These are phyloP conservation scores for Eupithecia vulgata DNA, from an alignment of 2,888 invertebrate genomes.

Conservation along the genomic window DNA sequence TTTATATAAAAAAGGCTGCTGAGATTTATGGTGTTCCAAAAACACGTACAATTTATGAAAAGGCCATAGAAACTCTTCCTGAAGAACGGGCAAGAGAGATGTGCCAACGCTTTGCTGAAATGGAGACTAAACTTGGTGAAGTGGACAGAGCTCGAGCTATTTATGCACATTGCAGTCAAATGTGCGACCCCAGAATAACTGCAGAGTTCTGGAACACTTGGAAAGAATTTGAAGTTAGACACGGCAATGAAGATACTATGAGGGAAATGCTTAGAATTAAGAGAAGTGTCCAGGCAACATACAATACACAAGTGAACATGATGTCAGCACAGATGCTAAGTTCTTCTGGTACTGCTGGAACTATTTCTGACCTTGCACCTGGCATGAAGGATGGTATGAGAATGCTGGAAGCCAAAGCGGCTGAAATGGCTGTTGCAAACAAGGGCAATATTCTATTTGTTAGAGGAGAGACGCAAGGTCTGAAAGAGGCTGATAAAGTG, in stretches of 20 bases:
- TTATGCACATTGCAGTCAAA: conserved; percentile 99
- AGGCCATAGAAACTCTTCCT: conserved; percentile 96
- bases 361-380: conserved; percentile 89
- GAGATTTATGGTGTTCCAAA: conserved; percentile 99
- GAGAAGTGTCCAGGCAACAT: conserved; percentile 98
- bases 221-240: conserved; percentile 99
- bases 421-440: conserved; percentile 85
- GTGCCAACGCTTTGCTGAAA: conserved; percentile 98
- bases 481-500: conserved; percentile 87
- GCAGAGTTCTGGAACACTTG: conserved; percentile 98
- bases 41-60: conserved; percentile 98
- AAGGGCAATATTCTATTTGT: conserved; percentile 92
- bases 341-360: conserved; percentile 87
- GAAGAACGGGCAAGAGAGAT: conserved; percentile 97
- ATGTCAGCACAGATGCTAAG: conserved; percentile 99
- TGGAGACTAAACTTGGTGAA: conserved; percentile 99
- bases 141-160: conserved; percentile 98
- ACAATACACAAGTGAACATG: conserved; percentile 99
- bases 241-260: conserved; percentile 99
- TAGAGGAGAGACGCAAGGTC: conserved; percentile 92
- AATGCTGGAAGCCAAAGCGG: conserved; percentile 92
- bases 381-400: conserved; percentile 94
- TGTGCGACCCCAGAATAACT: conserved; percentile 98
- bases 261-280: conserved; percentile 99
- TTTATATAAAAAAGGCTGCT: conserved; percentile 98